These are phyloP conservation scores for Neodontobutis hainanensis DNA, from an alignment of 2,113 vertebrate species.

Conservation along the genomic window DNA sequence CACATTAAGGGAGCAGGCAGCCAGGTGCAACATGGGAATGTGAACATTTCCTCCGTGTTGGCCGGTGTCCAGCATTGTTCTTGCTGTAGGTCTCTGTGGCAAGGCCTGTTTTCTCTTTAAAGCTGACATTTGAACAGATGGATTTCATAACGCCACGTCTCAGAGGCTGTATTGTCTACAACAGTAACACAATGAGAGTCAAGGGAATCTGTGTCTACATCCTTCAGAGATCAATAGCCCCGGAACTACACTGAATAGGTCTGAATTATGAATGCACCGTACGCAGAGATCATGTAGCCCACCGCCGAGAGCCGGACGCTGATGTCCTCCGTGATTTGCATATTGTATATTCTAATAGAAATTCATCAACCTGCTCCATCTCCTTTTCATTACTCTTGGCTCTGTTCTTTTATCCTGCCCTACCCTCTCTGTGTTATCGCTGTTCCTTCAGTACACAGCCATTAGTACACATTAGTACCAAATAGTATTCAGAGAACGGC, in stretches of 20 bases:
- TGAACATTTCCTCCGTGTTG: constrained; percentile 33
- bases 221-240: constrained; percentile 40
- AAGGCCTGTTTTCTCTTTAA: constrained; percentile 20
- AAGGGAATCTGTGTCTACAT: constrained; percentile 35
- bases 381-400: constrained; percentile 33
- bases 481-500: not conserved
- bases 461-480: constrained; percentile 16
- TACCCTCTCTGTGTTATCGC: constrained; percentile 9
- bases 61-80: constrained; percentile 47
- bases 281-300: constrained; percentile 33
- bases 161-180: constrained; percentile 45
- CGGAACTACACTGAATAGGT: constrained; percentile 30
- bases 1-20: constrained; percentile 31
- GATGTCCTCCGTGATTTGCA: constrained; percentile 44
- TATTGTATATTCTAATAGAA: constrained; percentile 37
- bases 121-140: constrained; percentile 53
- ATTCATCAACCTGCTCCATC: constrained; percentile 39
- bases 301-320: constrained; percentile 34
- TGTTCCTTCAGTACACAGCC: constrained; percentile 7
- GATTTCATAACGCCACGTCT: constrained; percentile 19
- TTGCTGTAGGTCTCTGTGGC: constrained; percentile 41
- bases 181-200: constrained; percentile 42
- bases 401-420: constrained; percentile 23
- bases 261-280: constrained; percentile 23
- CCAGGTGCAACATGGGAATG: constrained; percentile 49